These are phyloP conservation scores for Ranitomeya variabilis DNA, from an alignment of 2,113 vertebrate genomes.

Conservation along the genomic window DNA sequence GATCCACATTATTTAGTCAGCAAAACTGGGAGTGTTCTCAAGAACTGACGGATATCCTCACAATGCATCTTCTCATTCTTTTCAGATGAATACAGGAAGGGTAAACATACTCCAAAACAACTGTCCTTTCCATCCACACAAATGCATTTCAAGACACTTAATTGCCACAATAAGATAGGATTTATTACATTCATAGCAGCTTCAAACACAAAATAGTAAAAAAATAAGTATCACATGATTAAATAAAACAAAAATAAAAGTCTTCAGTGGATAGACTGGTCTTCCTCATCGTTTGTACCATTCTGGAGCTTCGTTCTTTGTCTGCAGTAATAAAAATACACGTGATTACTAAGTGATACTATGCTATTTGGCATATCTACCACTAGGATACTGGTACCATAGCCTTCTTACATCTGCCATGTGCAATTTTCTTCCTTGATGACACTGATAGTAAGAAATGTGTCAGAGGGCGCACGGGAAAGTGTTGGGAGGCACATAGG, in stretches of 20 bases:
- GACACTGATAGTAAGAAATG: no score
- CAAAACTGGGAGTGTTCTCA: no score
- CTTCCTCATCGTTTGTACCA: conserved; percentile 80
- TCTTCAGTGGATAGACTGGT: conserved; percentile 36
- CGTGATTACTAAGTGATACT: no score
- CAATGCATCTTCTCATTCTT: neutral
- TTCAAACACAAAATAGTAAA: conserved; percentile 58
- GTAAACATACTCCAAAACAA: neutral
- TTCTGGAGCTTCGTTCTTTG: conserved; percentile 82
- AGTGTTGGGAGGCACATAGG: no score
- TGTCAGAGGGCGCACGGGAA: no score
- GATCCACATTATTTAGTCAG: no score
- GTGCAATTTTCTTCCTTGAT: no score
- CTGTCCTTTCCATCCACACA: neutral
- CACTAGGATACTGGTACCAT: no score
- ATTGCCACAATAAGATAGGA: neutral
- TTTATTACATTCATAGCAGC: conserved; percentile 39
- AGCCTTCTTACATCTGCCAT: no score
- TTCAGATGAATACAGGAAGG: neutral
- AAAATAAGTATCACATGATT: conserved; percentile 55
- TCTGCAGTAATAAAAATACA: conserved; percentile 73
- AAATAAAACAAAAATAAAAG: conserved; percentile 57
- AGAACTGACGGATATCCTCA: no score
- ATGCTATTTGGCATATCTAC: no score
- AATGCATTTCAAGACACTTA: neutral